These are phyloP conservation scores for Eueremaeus valkanovi DNA, from an alignment of 2,888 invertebrate species.

Conservation along the genomic window DNA sequence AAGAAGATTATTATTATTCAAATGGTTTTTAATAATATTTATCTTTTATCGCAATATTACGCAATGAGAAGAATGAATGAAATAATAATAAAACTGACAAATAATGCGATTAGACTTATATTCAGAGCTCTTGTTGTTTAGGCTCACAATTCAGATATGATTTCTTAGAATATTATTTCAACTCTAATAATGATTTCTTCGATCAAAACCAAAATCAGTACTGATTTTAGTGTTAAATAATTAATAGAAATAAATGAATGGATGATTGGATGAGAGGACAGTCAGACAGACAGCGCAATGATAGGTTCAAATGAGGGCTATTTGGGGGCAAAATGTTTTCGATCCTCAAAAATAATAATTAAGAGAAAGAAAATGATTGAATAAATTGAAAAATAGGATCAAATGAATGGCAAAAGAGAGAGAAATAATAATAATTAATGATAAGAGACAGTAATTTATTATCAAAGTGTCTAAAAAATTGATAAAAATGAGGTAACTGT, in stretches of 20 bases:
- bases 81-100: slow-evolving; percentile 18
- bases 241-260: background rate
- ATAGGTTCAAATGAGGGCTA: too few species aligned
- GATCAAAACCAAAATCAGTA: too few species aligned
- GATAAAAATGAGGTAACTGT: slow-evolving; percentile 25
- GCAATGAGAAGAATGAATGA: background rate
- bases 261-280: background rate
- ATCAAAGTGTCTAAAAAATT: too few species aligned
- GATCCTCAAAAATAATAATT: too few species aligned
- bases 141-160: background rate
- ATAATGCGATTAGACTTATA: background rate
- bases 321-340: too few species aligned
- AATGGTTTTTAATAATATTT: background rate
- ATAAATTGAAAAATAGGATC: too few species aligned
- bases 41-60: background rate
- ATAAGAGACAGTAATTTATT: too few species aligned
- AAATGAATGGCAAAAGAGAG: too few species aligned
- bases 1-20: background rate
- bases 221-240: too few species aligned
- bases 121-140: background rate
- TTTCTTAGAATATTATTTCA: background rate
- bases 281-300: background rate
- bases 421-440: background rate
- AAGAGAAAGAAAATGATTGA: too few species aligned
- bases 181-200: background rate